Percentiles rank a stretch among this genome's conserved stretches.
phyloP scores from a whole-genome alignment of 2,113 vertebrate genomes.

The Actenoides hombroni region DNA sequence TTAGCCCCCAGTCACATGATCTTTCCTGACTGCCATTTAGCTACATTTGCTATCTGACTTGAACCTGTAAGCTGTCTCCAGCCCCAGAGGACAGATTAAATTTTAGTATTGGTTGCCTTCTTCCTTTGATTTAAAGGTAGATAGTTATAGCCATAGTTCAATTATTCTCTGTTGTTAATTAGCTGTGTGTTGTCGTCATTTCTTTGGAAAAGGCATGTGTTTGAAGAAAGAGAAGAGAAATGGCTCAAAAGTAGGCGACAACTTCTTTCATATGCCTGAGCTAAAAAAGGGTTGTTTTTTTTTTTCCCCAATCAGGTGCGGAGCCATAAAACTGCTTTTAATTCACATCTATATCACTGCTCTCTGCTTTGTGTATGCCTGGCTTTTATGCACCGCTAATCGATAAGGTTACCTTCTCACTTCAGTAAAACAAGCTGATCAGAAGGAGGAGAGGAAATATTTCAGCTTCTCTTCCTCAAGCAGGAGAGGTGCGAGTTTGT shows the following conservation, averaged over 20 bases:
- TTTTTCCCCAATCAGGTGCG: neutral
- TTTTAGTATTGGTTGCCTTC: conserved; percentile 77
- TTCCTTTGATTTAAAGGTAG: conserved; percentile 77
- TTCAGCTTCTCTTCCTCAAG: neutral
- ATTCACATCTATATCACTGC: neutral
- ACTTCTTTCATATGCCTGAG: neutral
- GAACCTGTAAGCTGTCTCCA: conserved; percentile 76
- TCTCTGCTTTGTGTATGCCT: neutral
- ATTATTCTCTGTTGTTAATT: conserved; percentile 70
- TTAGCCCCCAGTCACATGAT: conserved; percentile 81
- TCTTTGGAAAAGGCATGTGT: neutral
- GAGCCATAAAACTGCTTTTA: conserved; percentile 8
- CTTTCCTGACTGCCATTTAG: conserved; percentile 82
- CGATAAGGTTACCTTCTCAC: conserved; percentile 42
- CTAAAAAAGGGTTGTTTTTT: neutral
- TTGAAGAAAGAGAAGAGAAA: conserved; percentile 24
- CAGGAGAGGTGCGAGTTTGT: neutral
- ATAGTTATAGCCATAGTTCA: conserved; percentile 69
- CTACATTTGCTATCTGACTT: conserved; percentile 79
- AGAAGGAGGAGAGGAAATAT: conserved; percentile 7
- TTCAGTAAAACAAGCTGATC: conserved; percentile 21
- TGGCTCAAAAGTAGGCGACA: neutral
- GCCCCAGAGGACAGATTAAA: conserved; percentile 80
- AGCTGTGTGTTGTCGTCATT: conserved; percentile 17
- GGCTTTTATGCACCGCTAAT: conserved; percentile 38